These are phyloP conservation scores for Ophion costatus DNA, from an alignment of 2,888 invertebrate genomes.

Conservation along the genomic window DNA sequence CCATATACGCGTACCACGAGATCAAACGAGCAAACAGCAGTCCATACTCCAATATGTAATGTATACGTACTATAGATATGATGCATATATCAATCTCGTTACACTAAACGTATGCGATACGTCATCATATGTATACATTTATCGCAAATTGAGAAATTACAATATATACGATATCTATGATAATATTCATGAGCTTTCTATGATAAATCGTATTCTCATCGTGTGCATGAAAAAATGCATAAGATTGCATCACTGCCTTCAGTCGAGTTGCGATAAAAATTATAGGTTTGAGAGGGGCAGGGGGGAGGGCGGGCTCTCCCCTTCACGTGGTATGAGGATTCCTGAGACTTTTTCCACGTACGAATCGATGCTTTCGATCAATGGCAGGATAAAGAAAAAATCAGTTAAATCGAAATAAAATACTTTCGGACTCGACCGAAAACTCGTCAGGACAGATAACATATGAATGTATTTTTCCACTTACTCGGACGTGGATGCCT, in stretches of 20 bases:
- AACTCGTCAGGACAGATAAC: conserved; percentile 43
- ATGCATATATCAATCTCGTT: neutral
- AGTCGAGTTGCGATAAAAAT: conserved; percentile 42
- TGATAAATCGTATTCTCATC: conserved; percentile 69
- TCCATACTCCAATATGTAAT: conserved; percentile 64
- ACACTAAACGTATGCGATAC: neutral
- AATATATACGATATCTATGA: conserved; percentile 37
- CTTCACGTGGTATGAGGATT: conserved; percentile 40
- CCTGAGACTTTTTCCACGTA: conserved; percentile 43
- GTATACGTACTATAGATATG: neutral
- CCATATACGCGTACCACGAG: conserved; percentile 1
- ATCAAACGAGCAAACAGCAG: conserved; percentile 75
- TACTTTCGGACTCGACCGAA: conserved; percentile 62
- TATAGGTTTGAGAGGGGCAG: conserved; percentile 8
- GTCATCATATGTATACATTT: neutral
- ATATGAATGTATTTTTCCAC: conserved; percentile 69
- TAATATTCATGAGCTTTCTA: conserved; percentile 65
- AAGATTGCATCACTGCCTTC: conserved; percentile 52
- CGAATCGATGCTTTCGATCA: conserved; percentile 51
- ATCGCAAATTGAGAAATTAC: neutral
- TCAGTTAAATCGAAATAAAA: neutral
- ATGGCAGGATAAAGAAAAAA: conserved; percentile 33
- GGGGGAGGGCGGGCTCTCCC: conserved; percentile 32
- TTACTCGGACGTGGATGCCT: conserved; percentile 83
- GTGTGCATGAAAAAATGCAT: conserved; percentile 79